Conservation (phyloP, 2,113 vertebrate species). For the Amphilophus citrinellus region DNA sequence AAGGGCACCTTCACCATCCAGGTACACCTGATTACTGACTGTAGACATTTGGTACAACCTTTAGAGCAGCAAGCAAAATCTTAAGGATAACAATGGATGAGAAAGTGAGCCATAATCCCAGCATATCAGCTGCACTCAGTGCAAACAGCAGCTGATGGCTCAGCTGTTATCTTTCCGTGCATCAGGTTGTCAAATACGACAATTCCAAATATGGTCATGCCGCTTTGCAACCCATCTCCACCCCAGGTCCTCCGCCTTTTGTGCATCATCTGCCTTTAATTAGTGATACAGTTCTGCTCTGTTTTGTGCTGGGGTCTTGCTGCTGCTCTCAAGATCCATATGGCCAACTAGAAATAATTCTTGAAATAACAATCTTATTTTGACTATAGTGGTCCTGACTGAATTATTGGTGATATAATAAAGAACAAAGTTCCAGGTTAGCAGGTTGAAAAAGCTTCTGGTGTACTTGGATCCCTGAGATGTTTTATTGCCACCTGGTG, state of each 20-base stretch:
- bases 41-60: neutral
- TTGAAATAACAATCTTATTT: neutral
- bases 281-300: neutral
- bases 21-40: constrained; percentile 74
- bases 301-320: neutral
- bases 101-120: neutral
- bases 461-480: neutral
- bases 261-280: neutral
- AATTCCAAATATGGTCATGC: neutral
- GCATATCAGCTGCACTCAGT: neutral
- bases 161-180: neutral
- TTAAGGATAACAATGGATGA: neutral
- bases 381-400: neutral
- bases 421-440: neutral
- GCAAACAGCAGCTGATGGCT: neutral
- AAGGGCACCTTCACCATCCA: constrained; percentile 94
- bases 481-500: constrained; percentile 59
- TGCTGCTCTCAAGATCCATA: neutral
- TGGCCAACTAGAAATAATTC: too few relatives aligned
- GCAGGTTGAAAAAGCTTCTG: neutral
- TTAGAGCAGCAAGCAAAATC: neutral
- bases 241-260: neutral
- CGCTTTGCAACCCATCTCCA: neutral
- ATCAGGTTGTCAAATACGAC: neutral
- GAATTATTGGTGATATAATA: neutral